Percentiles rank a stretch among this genome's conserved stretches.
Conservation (phyloP, 1,140 invertebrate species). For the Listronotus bonariensis region DNA sequence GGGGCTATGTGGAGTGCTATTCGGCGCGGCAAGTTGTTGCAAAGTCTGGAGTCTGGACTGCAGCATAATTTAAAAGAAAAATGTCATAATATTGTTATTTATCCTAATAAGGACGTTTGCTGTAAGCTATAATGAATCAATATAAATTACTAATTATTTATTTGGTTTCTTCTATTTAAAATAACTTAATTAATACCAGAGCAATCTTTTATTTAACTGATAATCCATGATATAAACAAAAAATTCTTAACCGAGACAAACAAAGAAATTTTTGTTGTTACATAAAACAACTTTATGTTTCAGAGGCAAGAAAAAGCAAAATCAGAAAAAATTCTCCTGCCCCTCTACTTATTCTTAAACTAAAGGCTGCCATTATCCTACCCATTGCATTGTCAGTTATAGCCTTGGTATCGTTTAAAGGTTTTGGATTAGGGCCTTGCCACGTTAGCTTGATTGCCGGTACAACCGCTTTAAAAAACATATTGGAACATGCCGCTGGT, state of each 20-base stretch:
- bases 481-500: conserved; percentile 54
- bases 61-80: too few relatives aligned
- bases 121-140: too few relatives aligned
- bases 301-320: conserved; percentile 61
- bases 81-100: too few relatives aligned
- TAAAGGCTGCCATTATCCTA: conserved; percentile 66
- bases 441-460: conserved; percentile 65
- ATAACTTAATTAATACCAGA: too few relatives aligned
- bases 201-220: neutral
- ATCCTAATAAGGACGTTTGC: too few relatives aligned
- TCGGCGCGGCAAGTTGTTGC: too few relatives aligned
- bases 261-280: neutral
- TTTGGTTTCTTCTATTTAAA: too few relatives aligned
- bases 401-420: conserved; percentile 67
- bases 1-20: too few relatives aligned
- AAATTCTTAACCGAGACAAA: too few relatives aligned
- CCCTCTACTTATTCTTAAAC: conserved; percentile 64
- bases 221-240: too few relatives aligned
- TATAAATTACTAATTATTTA: too few relatives aligned
- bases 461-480: conserved; percentile 59
- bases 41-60: too few relatives aligned
- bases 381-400: conserved; percentile 67
- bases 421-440: conserved; percentile 66
- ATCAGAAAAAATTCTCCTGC: conserved; percentile 65
- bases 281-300: conserved; percentile 33